Conservation (phyloP, 1,140 invertebrate genomes). For the Formica selysi region DNA sequence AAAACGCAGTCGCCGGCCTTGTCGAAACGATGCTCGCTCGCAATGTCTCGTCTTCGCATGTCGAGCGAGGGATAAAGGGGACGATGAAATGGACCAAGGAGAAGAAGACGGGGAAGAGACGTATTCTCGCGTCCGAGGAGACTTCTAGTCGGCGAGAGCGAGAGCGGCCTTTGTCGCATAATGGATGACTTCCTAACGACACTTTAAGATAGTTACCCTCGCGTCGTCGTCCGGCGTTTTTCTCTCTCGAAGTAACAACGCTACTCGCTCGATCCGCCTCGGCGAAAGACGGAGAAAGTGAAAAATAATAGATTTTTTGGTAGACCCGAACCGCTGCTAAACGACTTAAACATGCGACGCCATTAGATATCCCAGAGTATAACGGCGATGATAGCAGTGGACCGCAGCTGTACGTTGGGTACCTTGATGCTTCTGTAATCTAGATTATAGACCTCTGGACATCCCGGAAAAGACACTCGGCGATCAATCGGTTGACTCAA, state of each 20-base stretch:
- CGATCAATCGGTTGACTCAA: slow-evolving; percentile 46
- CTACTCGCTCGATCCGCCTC: slow-evolving; percentile 44
- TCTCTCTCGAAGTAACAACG: slow-evolving; percentile 54
- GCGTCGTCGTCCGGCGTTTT: slow-evolving; percentile 73
- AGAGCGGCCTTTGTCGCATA: slow-evolving; percentile 80
- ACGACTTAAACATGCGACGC: slow-evolving; percentile 76
- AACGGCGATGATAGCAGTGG: slow-evolving; percentile 10
- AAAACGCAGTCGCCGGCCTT: slow-evolving; percentile 24
- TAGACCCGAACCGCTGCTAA: slow-evolving; percentile 44
- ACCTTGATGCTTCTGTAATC: slow-evolving; percentile 37
- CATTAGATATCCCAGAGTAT: slow-evolving; percentile 58
- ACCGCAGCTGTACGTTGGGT: slow-evolving; percentile 10
- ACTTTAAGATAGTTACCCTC: slow-evolving; percentile 83
- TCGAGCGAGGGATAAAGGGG: slow-evolving; percentile 34
- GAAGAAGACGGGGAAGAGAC: slow-evolving; percentile 26
- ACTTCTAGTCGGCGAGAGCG: slow-evolving; percentile 77
- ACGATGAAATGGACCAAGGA: slow-evolving; percentile 21
- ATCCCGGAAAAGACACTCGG: slow-evolving; percentile 16
- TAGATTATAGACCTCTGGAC: slow-evolving; percentile 35
- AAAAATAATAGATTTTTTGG: slow-evolving; percentile 82
- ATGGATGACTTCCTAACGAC: slow-evolving; percentile 85
- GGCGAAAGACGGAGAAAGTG: slow-evolving; percentile 64
- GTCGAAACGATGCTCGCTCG: slow-evolving; percentile 24
- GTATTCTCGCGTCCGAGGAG: slow-evolving; percentile 72
- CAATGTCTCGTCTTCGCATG: slow-evolving; percentile 23